Evolutionary conservation across 2,113 vertebrate species (phyloP).

Genomic region (Chaetorhynchus papuensis): DNA sequence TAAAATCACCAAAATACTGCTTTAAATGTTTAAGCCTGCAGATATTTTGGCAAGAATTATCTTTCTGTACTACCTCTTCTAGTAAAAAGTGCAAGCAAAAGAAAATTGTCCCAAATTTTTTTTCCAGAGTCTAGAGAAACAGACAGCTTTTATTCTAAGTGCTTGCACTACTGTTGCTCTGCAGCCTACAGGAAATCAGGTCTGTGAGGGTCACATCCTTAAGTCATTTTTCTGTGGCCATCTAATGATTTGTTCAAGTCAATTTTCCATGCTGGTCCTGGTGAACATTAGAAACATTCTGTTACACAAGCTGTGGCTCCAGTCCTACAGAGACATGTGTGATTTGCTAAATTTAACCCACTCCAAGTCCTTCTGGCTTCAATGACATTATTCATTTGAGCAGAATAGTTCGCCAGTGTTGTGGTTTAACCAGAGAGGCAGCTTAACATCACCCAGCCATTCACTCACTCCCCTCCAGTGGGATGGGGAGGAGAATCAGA

Average conservation of each 20-base stretch:
- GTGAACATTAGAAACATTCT: not conserved
- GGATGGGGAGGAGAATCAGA: not conserved
- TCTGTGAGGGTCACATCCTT: constrained; percentile 49
- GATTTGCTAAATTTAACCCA: constrained; percentile 23
- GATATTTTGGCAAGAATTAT: not conserved
- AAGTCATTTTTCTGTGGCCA: constrained; percentile 25
- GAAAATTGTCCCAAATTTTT: not conserved
- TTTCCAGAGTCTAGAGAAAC: not conserved
- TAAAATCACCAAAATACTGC: not conserved
- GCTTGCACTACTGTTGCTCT: not conserved
- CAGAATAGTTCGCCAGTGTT: not conserved
- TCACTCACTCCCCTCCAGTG: not conserved
- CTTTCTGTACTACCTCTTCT: not conserved
- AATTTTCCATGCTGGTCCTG: not conserved
- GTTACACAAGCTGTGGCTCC: not conserved
- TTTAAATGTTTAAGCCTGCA: not conserved
- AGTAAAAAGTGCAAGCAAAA: not conserved
- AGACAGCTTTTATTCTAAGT: constrained; percentile 26
- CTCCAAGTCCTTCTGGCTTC: not conserved
- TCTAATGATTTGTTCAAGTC: not conserved
- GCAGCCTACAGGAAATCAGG: constrained; percentile 36
- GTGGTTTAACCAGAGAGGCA: not conserved
- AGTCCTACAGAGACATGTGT: not conserved
- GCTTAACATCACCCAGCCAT: not conserved
- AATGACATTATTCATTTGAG: constrained; percentile 3